Evolutionary conservation across 2,113 vertebrate species (phyloP), one percentile per base, ranked within the genome.

Genomic region (Spea bombifrons): DNA sequence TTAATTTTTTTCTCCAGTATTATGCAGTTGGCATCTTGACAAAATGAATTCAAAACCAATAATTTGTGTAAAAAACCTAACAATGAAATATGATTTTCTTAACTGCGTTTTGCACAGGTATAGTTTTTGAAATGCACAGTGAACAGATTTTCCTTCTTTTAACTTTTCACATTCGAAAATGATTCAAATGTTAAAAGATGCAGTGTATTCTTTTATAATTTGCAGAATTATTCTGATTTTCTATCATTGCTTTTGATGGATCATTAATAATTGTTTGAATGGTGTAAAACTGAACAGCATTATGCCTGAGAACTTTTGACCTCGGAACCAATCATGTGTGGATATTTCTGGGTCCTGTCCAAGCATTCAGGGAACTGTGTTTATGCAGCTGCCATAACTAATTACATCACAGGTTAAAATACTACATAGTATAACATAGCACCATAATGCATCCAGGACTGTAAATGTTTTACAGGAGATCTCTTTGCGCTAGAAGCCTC

Each of bases 191-290:
- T 30, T 30, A 30, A 30, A 30, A 53, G 55, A 13, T 13, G n/a
- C 55, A 57, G 55, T 6, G 4, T 57, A 7, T 57, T 57, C 55
- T 57, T 57, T 13, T 57, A 13, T 57, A 57, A 57, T 57, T 57
- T 57, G 55, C 55, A 59, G 55, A 13, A 5, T 59, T 12, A 4
- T 59, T 59, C 4, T 59, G 4, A 59, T 13, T 59, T 59, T 12
- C 12, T 13, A 12, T 59, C 10, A 59, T 59, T 59, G 12, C 15
- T 13, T 59, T 59, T 59, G 55, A 59, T 59, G 55, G 55, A 59
- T 59, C 55, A 59, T 59, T 59, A 13, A 59, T 59, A 59, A 59
- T 59, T 59, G 55, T 59, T 13, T 59, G 55, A 59, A 59, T 59
- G 10, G 55, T 59, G 55, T 59, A 59, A 59, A 59, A 59, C 9